Evolutionary conservation across 2,797 vertebrate species (phyloP).

Genomic region (Hipposideros larvatus): DNA sequence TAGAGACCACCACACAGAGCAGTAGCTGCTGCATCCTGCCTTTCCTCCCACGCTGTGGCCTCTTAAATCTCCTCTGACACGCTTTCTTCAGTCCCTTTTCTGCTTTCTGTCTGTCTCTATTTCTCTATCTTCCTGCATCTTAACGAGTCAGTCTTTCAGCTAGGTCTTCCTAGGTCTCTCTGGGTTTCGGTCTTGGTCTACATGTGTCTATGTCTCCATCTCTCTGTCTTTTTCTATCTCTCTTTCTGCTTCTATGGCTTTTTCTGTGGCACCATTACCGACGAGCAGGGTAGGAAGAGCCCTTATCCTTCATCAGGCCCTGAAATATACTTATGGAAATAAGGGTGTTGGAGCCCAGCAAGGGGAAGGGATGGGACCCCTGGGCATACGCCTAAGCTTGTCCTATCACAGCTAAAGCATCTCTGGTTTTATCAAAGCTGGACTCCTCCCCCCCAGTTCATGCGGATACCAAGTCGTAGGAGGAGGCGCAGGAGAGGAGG

Average conservation of each 20-base stretch:
- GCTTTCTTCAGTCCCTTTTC: not conserved
- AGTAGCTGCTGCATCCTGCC: not conserved
- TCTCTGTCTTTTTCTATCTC: not conserved
- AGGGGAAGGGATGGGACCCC: not conserved
- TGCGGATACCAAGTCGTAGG: not conserved
- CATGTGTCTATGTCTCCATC: not conserved
- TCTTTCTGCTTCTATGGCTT: not conserved
- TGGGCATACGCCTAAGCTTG: not conserved
- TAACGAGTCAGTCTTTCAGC: not conserved
- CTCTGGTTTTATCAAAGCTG: not conserved
- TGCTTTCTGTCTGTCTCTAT: not conserved
- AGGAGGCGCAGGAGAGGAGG: not conserved
- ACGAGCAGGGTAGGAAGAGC: not conserved
- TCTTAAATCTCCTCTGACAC: not conserved
- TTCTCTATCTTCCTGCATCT: slow-evolving; percentile 30
- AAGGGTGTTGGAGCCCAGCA: not conserved
- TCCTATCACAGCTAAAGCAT: not conserved
- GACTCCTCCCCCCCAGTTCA: not conserved
- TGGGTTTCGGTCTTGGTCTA: not conserved
- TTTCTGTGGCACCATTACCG: not conserved
- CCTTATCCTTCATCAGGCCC: not conserved
- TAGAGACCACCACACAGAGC: not conserved
- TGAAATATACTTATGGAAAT: not conserved
- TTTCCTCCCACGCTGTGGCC: not conserved
- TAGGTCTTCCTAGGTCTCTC: not conserved